Evolutionary conservation across 2,113 vertebrate species (phyloP), one percentile per base, ranked within the genome.

Genomic region (Trematomus loennbergii): DNA sequence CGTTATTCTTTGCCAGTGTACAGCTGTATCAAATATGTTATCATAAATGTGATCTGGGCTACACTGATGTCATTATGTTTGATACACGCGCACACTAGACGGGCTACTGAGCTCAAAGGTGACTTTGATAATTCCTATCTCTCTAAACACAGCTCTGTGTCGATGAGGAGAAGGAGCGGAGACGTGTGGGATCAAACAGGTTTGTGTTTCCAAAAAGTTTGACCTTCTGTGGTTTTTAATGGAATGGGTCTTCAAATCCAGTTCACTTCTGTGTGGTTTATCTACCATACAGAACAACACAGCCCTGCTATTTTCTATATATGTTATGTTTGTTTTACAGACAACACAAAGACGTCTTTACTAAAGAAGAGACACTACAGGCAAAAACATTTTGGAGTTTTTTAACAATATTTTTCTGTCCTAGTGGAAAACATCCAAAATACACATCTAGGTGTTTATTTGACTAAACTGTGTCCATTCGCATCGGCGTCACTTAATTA

Each of bases 21-120:
- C 96, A 97, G 88, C 96, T 95, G 95, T 97, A 96, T 96, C 96
- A 95, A 94, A 95, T 92, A 93, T 89, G 93, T 94, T 97, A 98
- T 98, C 97, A 79, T 91, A 85, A 91, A 90, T 93, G 95, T 92
- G 96, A 98, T 98, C 97, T 94, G 89, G 87, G 88, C 96, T 78
- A 67, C 70, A 82, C 92, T 83, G 94, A 94, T 95, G 96, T 93
- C 95, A 95, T 96, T 93, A 94, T 75, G 89, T 87, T 87, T 93
- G 93, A 94, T 96, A 97, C 94, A 91, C 85, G 72, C 88, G 91
- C 93, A 81, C 94, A 81, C 94, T 95, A 95, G 86, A 93, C 94
- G 92, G 94, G 94, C 92, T 94, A 91, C 95, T 91, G 94, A 95
- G 96, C 96, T 95, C 65, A 96, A 96, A 97, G 96, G 96, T 96